A percentile compares a stretch with the other conserved stretches of the same genome.
phyloP scores from a whole-genome alignment of 1,140 invertebrate species.

The Drosophila sproati region DNA sequence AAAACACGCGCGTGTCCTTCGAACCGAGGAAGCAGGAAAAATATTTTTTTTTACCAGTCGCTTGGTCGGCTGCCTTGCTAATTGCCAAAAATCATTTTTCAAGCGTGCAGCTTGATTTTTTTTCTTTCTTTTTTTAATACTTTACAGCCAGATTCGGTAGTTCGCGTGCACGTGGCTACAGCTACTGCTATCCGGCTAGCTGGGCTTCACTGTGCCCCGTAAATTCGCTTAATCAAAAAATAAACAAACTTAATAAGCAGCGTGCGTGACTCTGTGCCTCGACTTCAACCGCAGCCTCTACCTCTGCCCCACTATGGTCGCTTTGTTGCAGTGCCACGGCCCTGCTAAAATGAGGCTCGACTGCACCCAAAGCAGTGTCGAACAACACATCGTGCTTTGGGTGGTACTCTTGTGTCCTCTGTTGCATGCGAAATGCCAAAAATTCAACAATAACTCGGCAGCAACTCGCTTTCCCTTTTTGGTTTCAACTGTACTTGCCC shows the following conservation, averaged over 20 bases:
- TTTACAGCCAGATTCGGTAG: conserved; percentile 27
- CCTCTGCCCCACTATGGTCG: conserved; percentile 28
- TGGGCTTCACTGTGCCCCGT: conserved; percentile 30
- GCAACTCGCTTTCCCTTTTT: conserved; percentile 4
- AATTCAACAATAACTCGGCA: conserved; percentile 37
- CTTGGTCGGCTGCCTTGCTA: conserved; percentile 59
- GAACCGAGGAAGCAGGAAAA: conserved; percentile 33
- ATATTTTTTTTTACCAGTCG: conserved; percentile 28
- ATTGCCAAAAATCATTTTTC: conserved; percentile 82
- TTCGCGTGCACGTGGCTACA: conserved; percentile 23
- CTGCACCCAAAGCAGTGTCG: neutral
- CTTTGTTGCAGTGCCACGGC: conserved; percentile 48
- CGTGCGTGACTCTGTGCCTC: conserved; percentile 16
- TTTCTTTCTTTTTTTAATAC: conserved; percentile 12
- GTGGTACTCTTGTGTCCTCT: conserved; percentile 18
- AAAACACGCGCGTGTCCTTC: conserved; percentile 66
- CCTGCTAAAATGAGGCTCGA: neutral
- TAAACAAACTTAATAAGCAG: conserved; percentile 70
- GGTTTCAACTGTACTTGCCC: conserved; percentile 9
- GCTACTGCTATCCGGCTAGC: conserved; percentile 15
- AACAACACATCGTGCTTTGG: neutral
- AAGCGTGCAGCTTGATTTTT: conserved; percentile 50
- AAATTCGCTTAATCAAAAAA: conserved; percentile 76
- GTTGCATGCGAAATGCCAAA: conserved; percentile 35
- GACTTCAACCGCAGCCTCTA: neutral